phyloP scores from a whole-genome alignment of 2,113 vertebrate genomes.

The Gavialis gangeticus region DNA sequence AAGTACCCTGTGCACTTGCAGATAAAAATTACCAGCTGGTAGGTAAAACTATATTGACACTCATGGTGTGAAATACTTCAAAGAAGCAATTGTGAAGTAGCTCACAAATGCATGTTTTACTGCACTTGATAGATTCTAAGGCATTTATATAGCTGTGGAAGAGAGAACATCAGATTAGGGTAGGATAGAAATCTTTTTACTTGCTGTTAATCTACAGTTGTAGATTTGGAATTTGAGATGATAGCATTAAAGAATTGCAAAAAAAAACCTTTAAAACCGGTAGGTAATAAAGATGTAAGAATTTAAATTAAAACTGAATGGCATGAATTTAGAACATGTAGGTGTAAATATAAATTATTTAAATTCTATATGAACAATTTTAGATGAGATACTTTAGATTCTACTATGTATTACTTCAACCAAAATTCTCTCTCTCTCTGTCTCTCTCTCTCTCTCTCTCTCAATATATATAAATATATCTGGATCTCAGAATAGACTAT shows the following conservation, averaged over 20 bases:
- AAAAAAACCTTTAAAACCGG: slow-evolving; percentile 34
- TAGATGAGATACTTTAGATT: not conserved
- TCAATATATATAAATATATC: not conserved
- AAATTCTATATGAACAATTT: not conserved
- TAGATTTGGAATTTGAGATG: slow-evolving; percentile 49
- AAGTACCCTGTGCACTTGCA: not conserved
- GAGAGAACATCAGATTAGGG: slow-evolving; percentile 20
- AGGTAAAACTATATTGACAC: not conserved
- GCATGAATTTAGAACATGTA: not conserved
- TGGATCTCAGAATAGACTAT: not conserved
- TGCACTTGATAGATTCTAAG: slow-evolving; percentile 19
- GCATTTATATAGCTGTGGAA: slow-evolving; percentile 40
- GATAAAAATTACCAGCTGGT: not conserved
- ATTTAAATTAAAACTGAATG: slow-evolving; percentile 23
- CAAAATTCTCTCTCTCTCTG: not conserved
- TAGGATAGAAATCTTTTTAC: not conserved
- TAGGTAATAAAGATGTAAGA: slow-evolving; percentile 62
- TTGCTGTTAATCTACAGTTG: slow-evolving; percentile 58
- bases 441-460: not conserved
- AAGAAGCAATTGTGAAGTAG: not conserved
- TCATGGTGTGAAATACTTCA: not conserved
- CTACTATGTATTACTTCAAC: too few species aligned
- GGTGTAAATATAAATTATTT: not conserved
- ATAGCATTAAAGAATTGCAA: slow-evolving; percentile 41
- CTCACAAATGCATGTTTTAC: not conserved